Conservation (phyloP, 2,797 vertebrate species). For the Chiloscyllium punctatum region DNA sequence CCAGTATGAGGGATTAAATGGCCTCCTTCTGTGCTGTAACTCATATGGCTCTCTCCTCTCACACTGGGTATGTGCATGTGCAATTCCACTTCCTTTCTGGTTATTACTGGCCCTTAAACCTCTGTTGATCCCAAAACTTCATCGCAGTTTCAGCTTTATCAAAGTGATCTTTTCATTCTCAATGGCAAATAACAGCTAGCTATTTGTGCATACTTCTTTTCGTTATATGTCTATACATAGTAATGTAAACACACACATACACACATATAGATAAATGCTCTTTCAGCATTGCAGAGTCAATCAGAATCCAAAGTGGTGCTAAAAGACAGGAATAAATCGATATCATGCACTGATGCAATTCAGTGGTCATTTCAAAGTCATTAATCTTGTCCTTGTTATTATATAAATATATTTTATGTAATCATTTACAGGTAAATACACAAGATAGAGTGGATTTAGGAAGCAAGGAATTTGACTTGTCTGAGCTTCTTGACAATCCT, state of each 20-base stretch:
- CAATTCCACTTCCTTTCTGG: background rate
- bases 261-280: background rate
- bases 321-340: background rate
- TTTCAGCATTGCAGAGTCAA: background rate
- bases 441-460: background rate
- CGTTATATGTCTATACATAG: background rate
- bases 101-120: background rate
- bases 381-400: background rate
- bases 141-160: background rate
- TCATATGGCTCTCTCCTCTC: background rate
- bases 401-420: background rate
- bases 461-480: background rate
- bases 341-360: constrained; percentile 6
- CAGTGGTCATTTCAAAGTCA: constrained; percentile 21
- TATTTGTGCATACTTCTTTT: no score
- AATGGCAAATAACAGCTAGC: background rate
- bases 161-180: background rate
- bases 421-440: constrained; percentile 26
- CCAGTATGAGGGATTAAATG: background rate
- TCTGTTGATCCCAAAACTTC: background rate
- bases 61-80: background rate
- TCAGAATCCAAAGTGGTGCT: no score
- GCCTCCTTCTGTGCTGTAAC: background rate
- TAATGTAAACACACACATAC: background rate
- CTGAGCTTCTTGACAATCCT: background rate